A percentile compares a stretch with the other conserved stretches of the same genome.
Evolutionary conservation across 2,113 vertebrate genomes (phyloP).

Genomic region (Myotis lucifugus): DNA sequence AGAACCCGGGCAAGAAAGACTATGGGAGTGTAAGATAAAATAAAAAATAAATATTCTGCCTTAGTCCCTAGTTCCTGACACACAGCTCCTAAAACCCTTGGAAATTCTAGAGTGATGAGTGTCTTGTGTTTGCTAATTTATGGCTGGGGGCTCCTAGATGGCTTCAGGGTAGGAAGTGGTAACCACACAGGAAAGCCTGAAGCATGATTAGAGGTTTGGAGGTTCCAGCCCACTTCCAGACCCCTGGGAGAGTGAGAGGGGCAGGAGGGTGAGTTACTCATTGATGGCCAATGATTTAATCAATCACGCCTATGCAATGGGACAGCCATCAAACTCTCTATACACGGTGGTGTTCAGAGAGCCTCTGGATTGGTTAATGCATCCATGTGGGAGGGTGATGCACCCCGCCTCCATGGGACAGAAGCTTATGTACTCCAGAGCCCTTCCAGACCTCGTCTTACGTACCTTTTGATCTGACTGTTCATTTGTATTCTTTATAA

Average conservation of each 20-base stretch:
- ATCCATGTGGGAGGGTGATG: not conserved
- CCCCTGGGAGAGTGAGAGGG: not conserved
- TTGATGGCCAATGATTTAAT: not conserved
- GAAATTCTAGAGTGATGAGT: not conserved
- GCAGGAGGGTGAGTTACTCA: not conserved
- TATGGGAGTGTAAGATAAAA: not conserved
- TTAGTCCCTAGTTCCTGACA: not conserved
- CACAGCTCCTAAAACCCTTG: not conserved
- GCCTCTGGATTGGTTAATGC: not conserved
- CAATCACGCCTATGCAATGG: not conserved
- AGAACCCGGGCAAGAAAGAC: not conserved
- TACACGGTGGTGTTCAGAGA: not conserved
- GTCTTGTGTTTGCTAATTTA: not conserved
- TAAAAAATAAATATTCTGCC: not conserved
- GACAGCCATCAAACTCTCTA: not conserved
- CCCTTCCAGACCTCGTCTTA: not conserved
- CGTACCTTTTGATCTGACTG: not conserved
- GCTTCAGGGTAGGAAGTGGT: not conserved
- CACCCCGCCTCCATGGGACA: not conserved
- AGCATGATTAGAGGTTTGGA: not conserved
- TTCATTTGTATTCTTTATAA: not conserved
- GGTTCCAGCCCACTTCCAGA: not conserved
- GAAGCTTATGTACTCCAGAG: not conserved
- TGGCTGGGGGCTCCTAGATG: not conserved
- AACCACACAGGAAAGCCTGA: not conserved